Percentiles rank a stretch among this genome's conserved stretches.
Evolutionary conservation across 1,140 invertebrate species (phyloP).

Genomic region (Caenorhabditis briggsae): DNA sequence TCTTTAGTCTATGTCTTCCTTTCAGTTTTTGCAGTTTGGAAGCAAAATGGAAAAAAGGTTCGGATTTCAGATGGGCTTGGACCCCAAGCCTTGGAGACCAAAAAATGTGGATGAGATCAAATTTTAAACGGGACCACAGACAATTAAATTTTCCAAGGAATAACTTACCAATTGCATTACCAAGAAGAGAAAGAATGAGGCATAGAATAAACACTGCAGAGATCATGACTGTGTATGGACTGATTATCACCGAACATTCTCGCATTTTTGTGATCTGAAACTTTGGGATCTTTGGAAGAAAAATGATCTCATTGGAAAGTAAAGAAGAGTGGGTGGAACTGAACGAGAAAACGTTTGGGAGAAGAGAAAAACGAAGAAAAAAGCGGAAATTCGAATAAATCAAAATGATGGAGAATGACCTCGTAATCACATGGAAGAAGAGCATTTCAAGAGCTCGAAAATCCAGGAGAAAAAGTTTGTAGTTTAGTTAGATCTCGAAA

Average conservation of each 20-base stretch:
- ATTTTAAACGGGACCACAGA: too few species aligned
- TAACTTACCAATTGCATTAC: slow-evolving; percentile 42
- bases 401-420: slow-evolving; percentile 42
- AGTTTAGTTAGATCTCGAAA: not conserved
- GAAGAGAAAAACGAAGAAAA: not conserved
- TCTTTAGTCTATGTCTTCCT: not conserved
- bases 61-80: not conserved
- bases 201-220: slow-evolving; percentile 8
- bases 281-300: not conserved
- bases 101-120: too few species aligned
- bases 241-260: slow-evolving; percentile 49
- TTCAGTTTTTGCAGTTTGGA: not conserved
- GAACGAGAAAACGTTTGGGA: slow-evolving; percentile 1
- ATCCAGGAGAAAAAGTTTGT: not conserved
- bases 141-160: not conserved
- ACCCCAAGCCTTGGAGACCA: too few species aligned
- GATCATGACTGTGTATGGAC: slow-evolving; percentile 38
- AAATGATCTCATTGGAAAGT: not conserved
- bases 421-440: slow-evolving; percentile 1
- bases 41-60: slow-evolving; percentile 16
- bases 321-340: slow-evolving; percentile 24
- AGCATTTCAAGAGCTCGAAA: not conserved
- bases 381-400: slow-evolving; percentile 47
- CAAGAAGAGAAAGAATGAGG: slow-evolving; percentile 37
- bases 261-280: slow-evolving; percentile 50